phyloP scores from a whole-genome alignment of 2,888 invertebrate genomes.

The Nomada ruficornis region DNA sequence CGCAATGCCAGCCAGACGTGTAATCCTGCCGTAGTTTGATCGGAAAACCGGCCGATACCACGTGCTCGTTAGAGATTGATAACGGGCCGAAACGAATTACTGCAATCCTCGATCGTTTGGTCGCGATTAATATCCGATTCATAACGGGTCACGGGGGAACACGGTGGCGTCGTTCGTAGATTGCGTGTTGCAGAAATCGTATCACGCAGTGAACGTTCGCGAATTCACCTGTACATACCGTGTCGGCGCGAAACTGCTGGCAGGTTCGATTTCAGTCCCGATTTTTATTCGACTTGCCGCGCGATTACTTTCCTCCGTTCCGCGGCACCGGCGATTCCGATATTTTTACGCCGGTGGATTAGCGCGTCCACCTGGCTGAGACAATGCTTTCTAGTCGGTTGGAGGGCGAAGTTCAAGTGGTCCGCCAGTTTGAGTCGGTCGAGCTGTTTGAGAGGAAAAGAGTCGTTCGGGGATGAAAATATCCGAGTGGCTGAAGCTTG shows the following conservation, averaged over 20 bases:
- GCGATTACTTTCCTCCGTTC: constrained; percentile 33
- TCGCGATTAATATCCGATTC: constrained; percentile 62
- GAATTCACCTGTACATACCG: constrained; percentile 1
- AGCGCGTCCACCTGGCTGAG: constrained; percentile 8
- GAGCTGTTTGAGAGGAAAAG: neutral
- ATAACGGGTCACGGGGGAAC: constrained; percentile 36
- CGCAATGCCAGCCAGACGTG: constrained; percentile 6
- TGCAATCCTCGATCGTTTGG: constrained; percentile 52
- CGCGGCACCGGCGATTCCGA: neutral
- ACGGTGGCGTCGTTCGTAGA: constrained; percentile 7
- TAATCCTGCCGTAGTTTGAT: constrained; percentile 42
- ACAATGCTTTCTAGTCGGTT: neutral
- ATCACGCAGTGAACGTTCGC: constrained; percentile 11
- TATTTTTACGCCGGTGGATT: constrained; percentile 31
- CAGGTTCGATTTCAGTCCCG: neutral
- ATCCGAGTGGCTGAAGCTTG: neutral
- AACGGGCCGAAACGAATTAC: constrained; percentile 54
- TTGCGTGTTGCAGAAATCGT: constrained; percentile 53
- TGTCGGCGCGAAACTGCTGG: constrained; percentile 21
- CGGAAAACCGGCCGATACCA: constrained; percentile 16
- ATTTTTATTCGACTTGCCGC: constrained; percentile 35
- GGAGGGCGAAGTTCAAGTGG: constrained; percentile 6
- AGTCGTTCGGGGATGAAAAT: neutral
- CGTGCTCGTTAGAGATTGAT: constrained; percentile 53
- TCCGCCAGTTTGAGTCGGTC: neutral